Percentiles rank a stretch among this genome's conserved stretches.
These are phyloP conservation scores for Grammomys surdaster DNA, from an alignment of 2,113 vertebrate genomes.

Conservation along the genomic window DNA sequence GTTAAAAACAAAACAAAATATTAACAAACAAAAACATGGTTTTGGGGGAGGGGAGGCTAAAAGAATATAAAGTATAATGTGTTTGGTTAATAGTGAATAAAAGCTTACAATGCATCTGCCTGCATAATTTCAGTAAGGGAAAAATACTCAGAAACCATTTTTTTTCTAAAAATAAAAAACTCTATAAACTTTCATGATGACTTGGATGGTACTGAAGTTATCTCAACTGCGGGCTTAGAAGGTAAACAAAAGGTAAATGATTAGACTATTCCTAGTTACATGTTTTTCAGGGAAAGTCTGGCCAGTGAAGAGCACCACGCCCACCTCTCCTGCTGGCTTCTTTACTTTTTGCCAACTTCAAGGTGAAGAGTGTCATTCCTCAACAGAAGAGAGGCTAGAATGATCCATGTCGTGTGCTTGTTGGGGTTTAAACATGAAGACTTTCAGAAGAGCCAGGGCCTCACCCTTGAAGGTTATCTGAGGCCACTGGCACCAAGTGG, in stretches of 20 bases:
- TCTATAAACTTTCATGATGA: conserved; percentile 57
- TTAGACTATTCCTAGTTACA: conserved; percentile 83
- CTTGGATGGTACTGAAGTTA: conserved; percentile 28
- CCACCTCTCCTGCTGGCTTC: background rate
- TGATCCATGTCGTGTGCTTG: background rate
- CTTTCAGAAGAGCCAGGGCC: background rate
- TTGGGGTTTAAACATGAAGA: background rate
- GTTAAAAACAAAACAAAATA: background rate
- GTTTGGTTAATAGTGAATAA: conserved; percentile 22
- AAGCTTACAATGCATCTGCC: background rate
- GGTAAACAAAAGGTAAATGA: conserved; percentile 86
- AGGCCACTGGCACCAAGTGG: background rate
- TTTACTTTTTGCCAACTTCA: conserved; percentile 1
- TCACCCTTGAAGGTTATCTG: background rate
- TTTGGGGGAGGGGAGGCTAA: background rate
- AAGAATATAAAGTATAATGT: background rate
- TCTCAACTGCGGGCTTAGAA: conserved; percentile 74
- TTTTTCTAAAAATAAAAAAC: background rate
- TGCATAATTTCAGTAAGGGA: conserved; percentile 24
- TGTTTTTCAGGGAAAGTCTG: conserved; percentile 76
- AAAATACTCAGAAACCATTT: conserved; percentile 61
- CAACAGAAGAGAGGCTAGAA: background rate
- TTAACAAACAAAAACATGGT: background rate
- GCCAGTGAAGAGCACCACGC: conserved; percentile 56
- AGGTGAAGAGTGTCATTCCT: background rate